phyloP scores from a whole-genome alignment of 2,113 vertebrate genomes.

The Neotoma lepida region DNA sequence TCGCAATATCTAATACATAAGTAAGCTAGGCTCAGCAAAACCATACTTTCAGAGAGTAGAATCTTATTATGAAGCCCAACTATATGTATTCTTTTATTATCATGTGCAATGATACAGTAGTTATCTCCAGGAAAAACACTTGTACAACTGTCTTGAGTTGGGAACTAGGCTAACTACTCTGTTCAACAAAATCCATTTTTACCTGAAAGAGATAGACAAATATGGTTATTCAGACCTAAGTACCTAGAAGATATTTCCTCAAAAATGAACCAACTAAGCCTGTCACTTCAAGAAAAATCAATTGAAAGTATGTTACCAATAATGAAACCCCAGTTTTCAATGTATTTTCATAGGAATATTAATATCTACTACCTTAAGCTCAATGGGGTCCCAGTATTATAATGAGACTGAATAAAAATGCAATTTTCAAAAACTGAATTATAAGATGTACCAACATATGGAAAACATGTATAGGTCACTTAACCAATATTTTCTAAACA shows the following conservation, averaged over 20 bases:
- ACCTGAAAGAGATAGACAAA: constrained; percentile 28
- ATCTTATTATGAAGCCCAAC: not conserved
- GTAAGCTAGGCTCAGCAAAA: not conserved
- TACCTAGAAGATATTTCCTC: constrained; percentile 27
- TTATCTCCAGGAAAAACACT: not conserved
- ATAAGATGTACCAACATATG: not conserved
- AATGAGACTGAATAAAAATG: not conserved
- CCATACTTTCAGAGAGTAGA: not conserved
- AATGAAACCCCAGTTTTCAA: constrained; percentile 7
- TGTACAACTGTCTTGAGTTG: not conserved
- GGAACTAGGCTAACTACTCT: not conserved
- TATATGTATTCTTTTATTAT: not conserved
- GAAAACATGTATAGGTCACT: not conserved
- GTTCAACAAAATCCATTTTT: constrained; percentile 15
- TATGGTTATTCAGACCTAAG: not conserved
- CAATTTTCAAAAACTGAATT: not conserved
- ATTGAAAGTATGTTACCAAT: constrained; percentile 27
- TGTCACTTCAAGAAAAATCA: constrained; percentile 17
- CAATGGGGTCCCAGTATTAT: constrained; percentile 17
- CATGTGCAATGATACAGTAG: not conserved
- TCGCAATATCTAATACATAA: not conserved
- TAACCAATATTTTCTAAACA: constrained; percentile 22
- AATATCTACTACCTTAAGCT: not conserved
- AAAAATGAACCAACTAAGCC: constrained; percentile 1
- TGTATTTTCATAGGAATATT: constrained; percentile 15